Base-by-base conservation (phyloP, 2,888 invertebrate genomes). In the Pomacea canaliculata region DNA sequence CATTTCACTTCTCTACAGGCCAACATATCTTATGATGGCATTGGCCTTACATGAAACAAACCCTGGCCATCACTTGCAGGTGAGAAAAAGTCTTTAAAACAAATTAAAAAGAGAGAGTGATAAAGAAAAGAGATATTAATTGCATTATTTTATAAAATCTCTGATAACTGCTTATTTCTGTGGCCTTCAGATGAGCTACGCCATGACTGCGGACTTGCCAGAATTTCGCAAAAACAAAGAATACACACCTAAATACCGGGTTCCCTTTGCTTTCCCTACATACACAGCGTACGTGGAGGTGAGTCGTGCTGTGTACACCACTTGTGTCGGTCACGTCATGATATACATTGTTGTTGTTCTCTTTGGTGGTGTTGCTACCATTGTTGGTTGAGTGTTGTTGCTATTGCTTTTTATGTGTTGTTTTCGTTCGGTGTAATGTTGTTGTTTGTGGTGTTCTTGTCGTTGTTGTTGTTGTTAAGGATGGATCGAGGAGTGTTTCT, bases 61-160 rank as follows among this genome's bases (percentile, higher is more conserved):
- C 49, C 91, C 91, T 1, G 91, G 91, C 2, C 91, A 91, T 78
- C 91, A 91, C 82, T 81, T 91, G 16, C 90, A 90, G 85, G 89
- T 87, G 49, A 69, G 71, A 56, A 16, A 13, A 56, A 37, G 37
- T 37, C 37, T 37, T 23, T 56, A 56, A 56, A 56, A 56, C 10
- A 56, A 56, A 56, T 1, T 56, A 56, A 56, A 7, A 37, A 37
- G 37, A 37, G 4, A 37, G 37, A 37, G 37, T 37, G 37, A 37
- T 3, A 37, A 37, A 5, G 37, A 5, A 37, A 5, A 37, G 37
- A 37, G 37, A 37, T 37, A 37, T 37, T 37, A 37, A 37, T 5
- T 37, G 37, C 37, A 37, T 5, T 37, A 37, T 3, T 37, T 37
- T 37, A 5, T 37, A 37, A 37, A 37, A 37, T 37, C 37, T 0